Evolutionary conservation across 2,888 invertebrate species (phyloP), one percentile per base, ranked within the genome.

Genomic region (Chouioia cunea): DNA sequence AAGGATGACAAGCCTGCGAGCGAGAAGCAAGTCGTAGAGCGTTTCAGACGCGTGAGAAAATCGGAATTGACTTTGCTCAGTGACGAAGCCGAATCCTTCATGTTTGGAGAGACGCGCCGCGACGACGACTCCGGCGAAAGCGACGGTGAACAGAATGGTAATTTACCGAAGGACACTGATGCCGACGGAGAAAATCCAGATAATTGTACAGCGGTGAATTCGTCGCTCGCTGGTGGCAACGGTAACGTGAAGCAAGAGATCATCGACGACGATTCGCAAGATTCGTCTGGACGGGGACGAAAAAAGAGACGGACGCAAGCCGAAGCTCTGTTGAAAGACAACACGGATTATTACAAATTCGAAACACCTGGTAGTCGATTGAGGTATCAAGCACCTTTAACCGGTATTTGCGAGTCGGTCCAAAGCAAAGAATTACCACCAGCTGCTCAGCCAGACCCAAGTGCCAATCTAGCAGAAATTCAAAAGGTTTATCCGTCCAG

Each of bases 21-120:
- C 78, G 84, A 86, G 53, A 86, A 86, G 59, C 85, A 90, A 0
- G 87, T 93, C 27, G 92, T 93, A 22, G 93, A 93, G 0, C 92
- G 93, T 79, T 93, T 93, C 78, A 90, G 91, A 64, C 92, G 93
- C 74, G 90, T 93, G 18, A 87, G 93, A 4, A 89, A 90, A 60
- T 91, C 93, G 0, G 93, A 94, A 83, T 81, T 95, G 60, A 90
- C 91, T 0, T 89, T 92, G 60, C 85, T 95, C 58, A 94, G 93
- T 79, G 93, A 94, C 77, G 95, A 95, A 83, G 95, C 95, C 0
- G 94, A 94, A 79, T 94, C 93, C 77, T 95, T 95, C 81, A 91
- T 95, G 90, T 95, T 95, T 81, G 87, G 88, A 4, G 88, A 88
- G 70, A 92, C 94, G 0, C 91, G 90, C 76, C 88, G 90, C 50